These are phyloP conservation scores for Muraenolepis orangiensis DNA, from an alignment of 2,797 vertebrate genomes.

Conservation along the genomic window DNA sequence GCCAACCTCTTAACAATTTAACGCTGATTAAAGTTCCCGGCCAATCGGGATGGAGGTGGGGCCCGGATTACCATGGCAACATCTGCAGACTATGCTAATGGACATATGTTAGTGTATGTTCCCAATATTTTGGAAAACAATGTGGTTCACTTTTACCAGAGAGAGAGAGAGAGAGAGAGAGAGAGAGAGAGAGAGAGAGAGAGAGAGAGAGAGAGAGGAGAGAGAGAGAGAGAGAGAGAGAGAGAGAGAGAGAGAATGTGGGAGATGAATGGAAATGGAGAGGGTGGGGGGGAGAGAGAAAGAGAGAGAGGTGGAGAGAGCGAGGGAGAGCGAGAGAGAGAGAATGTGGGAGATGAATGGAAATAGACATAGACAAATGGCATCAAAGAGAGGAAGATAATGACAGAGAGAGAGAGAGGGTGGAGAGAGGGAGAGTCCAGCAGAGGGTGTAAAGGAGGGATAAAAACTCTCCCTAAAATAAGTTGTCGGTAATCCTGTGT, in stretches of 20 bases:
- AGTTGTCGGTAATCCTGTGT: constrained; percentile 31
- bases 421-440: constrained; percentile 6
- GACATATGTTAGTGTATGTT: constrained; percentile 53
- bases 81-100: constrained; percentile 55
- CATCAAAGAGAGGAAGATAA: background rate
- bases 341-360: too few species aligned
- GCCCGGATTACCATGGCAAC: constrained; percentile 59
- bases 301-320: background rate
- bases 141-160: too few species aligned
- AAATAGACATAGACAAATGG: too few species aligned
- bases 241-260: background rate
- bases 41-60: constrained; percentile 50
- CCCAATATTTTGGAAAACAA: too few species aligned
- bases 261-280: constrained; percentile 1
- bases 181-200: background rate
- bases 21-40: constrained; percentile 65
- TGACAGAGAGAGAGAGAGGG: background rate
- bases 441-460: constrained; percentile 3
- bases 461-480: constrained; percentile 46
- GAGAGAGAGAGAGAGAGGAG: background rate
- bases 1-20: constrained; percentile 39
- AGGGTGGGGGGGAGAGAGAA: background rate
- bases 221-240: too few species aligned
- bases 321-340: background rate
- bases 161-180: too few species aligned